Conservation (phyloP, 2,797 vertebrate species). For the Acanthiza pusilla region DNA sequence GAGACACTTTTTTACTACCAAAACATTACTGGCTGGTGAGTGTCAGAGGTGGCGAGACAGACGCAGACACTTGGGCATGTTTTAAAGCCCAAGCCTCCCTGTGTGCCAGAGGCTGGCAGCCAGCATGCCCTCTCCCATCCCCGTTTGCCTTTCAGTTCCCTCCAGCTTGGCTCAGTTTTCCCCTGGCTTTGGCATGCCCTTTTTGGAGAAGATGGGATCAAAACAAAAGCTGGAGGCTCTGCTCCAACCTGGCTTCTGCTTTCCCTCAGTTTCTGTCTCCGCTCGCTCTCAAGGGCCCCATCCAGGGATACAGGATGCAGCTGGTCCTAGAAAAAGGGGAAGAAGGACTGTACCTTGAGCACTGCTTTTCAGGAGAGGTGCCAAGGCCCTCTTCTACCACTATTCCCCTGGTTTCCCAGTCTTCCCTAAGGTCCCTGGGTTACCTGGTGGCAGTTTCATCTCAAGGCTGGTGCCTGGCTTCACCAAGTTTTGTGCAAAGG, state of each 20-base stretch:
- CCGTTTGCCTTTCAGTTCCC: neutral
- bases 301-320: neutral
- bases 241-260: neutral
- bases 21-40: neutral
- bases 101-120: neutral
- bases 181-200: neutral
- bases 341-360: neutral
- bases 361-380: neutral
- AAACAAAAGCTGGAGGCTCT: neutral
- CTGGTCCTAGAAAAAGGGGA: neutral
- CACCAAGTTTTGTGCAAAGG: neutral
- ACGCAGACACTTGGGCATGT: neutral
- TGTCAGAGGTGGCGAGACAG: neutral
- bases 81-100: neutral
- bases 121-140: neutral
- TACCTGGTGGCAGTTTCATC: neutral
- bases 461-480: neutral
- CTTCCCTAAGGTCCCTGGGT: neutral
- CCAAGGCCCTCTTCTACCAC: neutral
- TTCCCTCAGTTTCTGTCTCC: neutral
- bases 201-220: neutral
- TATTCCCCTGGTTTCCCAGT: neutral
- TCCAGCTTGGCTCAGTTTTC: neutral
- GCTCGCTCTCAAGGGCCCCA: fast-evolving
- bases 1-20: neutral